Base-by-base conservation (phyloP, 2,113 vertebrate genomes). In the Calyptomena viridis region DNA sequence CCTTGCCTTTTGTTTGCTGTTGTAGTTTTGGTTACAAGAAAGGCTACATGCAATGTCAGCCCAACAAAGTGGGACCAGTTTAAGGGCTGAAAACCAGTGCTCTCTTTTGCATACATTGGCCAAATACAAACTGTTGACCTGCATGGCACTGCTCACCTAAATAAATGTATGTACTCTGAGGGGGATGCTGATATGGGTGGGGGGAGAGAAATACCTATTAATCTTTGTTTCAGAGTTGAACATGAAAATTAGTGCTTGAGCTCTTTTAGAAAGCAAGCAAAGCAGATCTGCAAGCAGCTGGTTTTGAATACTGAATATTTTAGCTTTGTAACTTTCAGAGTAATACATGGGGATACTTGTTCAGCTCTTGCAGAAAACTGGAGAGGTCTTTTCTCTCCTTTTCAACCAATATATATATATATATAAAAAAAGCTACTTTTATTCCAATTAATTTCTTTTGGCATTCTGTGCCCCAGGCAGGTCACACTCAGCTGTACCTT, bases 11-110 rank as follows among this genome's bases (percentile, higher is more conserved):
- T 66, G 42, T 87, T 75, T 74, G 47, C 73, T 86, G 17, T 23
- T 95, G 30, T 63, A 92, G 55, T 80, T 97, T 87, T 87, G 37
- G 40, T 87, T 96, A 90, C 44, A 67, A 78, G 76, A 78, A 74
- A 94, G 24, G 40, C 28, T 58, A 78, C 46, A 50, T 42, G 53
- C 30, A 60, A 23, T 30, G 18, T 47, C 44, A 77, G 67, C 62
- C 84, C 76, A 92, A 31, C 12, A 93, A 73, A 95, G 60, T 19
- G 35, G 2, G 2, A 85, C 37, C n/a, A 53, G 21, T 79, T 71
- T 42, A 50, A 82, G 49, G 73, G 67, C 55, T 84, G 59, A 91
- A 87, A 92, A 84, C 2, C 25, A 76, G 58, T 39, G 39, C 19
- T 74, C n/a, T 39, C 25, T 39, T 62, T 69, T 56, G 40, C 7